A percentile compares a stretch with the other conserved stretches of the same genome.
Conservation (phyloP, 2,888 invertebrate species). For the Eupithecia vulgata region DNA sequence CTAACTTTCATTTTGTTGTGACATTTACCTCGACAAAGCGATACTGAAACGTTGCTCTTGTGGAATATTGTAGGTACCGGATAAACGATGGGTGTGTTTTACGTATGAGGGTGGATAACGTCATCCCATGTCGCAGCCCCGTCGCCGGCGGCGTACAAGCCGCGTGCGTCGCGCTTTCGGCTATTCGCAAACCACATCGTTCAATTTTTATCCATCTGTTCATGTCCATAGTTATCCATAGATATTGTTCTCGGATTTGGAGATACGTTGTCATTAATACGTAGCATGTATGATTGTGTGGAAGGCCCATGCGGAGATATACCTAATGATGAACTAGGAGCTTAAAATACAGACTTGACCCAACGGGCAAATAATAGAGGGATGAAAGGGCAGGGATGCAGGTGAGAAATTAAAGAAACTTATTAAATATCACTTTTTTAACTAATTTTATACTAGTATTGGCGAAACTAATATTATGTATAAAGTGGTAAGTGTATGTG, state of each 20-base stretch:
- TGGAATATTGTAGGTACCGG: constrained; percentile 29
- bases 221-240: neutral
- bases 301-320: neutral
- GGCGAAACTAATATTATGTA: too few species aligned
- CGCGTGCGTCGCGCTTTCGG: constrained; percentile 60
- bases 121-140: constrained; percentile 50
- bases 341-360: neutral
- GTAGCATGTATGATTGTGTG: neutral
- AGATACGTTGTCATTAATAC: neutral
- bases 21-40: constrained; percentile 15
- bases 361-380: neutral
- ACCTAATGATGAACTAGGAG: neutral
- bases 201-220: constrained; percentile 48
- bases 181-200: constrained; percentile 59
- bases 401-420: neutral
- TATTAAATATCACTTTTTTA: too few species aligned
- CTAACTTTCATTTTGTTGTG: neutral
- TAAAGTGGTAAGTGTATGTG: too few species aligned
- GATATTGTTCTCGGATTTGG: neutral
- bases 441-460: too few species aligned
- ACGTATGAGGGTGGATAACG: constrained; percentile 39
- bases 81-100: constrained; percentile 40
- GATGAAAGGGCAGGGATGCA: neutral
- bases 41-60: constrained; percentile 25
- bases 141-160: constrained; percentile 72